Base-by-base conservation (phyloP, 2,888 invertebrate species). In the Cheilosia variabilis region DNA sequence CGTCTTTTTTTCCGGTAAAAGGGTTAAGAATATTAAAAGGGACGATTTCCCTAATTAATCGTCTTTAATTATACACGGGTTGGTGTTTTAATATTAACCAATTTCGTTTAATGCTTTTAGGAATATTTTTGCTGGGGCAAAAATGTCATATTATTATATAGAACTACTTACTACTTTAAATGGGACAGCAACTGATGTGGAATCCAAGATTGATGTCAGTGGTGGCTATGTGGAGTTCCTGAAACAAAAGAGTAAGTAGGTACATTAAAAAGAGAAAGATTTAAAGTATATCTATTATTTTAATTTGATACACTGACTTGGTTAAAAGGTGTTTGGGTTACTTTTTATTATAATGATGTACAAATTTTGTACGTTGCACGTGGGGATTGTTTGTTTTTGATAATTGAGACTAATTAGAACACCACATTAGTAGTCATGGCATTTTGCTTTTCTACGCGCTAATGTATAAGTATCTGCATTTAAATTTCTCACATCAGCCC, bases 31-130 rank as follows among this genome's bases (percentile, higher is more conserved):
- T 50, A 55, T 55, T 34, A 62, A 17, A 62, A 55, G 55, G 43
- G 66, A 60, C 45, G 53, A 43, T 55, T 55, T 43, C 55, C 50
- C 17, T 80, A 84, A 80, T 84, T 84, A 84, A 84, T 80, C 80
- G 84, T 60, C 69, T 83, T 79, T 73, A 68, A 79, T 75, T 79
- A 27, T 52, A 60, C 34, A 79, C 72, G 60, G 66, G 68, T 55
- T 78, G 72, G 53, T 55, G 55, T 78, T 78, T 62, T 52, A 57
- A 47, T 60, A 47, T 69, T 69, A 55, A 55, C 69, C 55, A 62
- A 69, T 78, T 69, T 78, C 62, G 47, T 53, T 63, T 62, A 62
- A 69, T 78, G 77, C 55, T 63, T 63, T 69, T 69, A 45, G 62
- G 47, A 10, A 55, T 15, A 62, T 69, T 71, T 69, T 69, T 13